phyloP scores from a whole-genome alignment of 2,113 vertebrate genomes.

The Chloebia gouldiae region DNA sequence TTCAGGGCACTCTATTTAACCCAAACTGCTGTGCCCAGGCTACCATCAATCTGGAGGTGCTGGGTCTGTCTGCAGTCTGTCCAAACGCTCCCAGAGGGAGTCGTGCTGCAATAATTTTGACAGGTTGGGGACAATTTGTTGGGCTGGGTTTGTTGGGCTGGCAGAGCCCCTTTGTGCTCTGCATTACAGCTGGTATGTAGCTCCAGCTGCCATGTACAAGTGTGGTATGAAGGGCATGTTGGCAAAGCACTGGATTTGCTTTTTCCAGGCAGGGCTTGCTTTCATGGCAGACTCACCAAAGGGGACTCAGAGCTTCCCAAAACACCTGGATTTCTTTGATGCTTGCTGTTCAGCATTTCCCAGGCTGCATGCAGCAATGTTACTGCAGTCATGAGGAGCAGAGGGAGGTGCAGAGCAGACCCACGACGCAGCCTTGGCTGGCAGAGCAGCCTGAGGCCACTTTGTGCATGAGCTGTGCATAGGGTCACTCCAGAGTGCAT shows the following conservation, averaged over 20 bases:
- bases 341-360: neutral
- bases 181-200: rapidly evolving
- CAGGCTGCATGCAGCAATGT: rapidly evolving
- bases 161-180: neutral
- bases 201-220: rapidly evolving
- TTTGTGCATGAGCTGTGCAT: rapidly evolving
- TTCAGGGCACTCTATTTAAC: neutral
- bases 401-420: neutral
- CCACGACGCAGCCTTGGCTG: rapidly evolving
- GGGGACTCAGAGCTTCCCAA: rapidly evolving
- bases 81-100: neutral
- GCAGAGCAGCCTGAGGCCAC: too few relatives aligned
- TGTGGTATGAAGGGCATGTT: rapidly evolving
- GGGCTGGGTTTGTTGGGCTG: neutral
- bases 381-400: rapidly evolving
- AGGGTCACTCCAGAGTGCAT: rapidly evolving
- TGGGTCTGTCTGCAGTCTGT: rapidly evolving
- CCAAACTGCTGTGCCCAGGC: neutral
- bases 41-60: neutral
- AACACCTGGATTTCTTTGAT: neutral
- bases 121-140: neutral
- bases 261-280: neutral
- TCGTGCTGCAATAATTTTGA: rapidly evolving
- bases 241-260: rapidly evolving
- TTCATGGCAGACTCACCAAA: rapidly evolving